A percentile compares a stretch with the other conserved stretches of the same genome.
Evolutionary conservation across 2,797 vertebrate species (phyloP).

Genomic region (Benthosema pterotum): DNA sequence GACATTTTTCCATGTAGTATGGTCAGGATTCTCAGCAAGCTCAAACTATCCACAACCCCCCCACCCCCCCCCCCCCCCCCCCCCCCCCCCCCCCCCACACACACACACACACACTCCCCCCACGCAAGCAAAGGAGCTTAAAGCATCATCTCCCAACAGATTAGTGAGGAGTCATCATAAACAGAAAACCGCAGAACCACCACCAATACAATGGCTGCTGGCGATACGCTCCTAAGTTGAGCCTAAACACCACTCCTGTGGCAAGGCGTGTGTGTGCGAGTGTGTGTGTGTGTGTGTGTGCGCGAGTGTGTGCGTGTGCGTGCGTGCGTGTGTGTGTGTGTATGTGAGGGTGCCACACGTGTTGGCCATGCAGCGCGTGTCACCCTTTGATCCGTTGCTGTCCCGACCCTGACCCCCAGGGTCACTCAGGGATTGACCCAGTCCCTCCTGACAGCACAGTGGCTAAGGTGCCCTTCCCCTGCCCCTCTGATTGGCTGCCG

Average conservation of each 20-base stretch:
- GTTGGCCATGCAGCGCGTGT: too few relatives aligned
- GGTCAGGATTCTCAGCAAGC: too few relatives aligned
- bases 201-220: slow-evolving; percentile 19
- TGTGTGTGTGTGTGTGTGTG: slow-evolving; percentile 2
- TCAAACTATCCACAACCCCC: background rate
- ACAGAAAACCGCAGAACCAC: slow-evolving; percentile 26
- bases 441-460: slow-evolving; percentile 38
- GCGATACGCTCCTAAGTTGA: slow-evolving; percentile 10
- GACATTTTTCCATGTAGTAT: background rate
- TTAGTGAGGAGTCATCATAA: background rate
- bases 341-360: too few relatives aligned
- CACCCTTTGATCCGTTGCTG: slow-evolving; percentile 61
- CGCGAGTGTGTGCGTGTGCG: slow-evolving; percentile 17
- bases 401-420: slow-evolving; percentile 64
- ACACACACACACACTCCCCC: too few relatives aligned
- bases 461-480: slow-evolving; percentile 59
- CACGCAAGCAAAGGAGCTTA: slow-evolving; percentile 1
- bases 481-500: slow-evolving; percentile 47
- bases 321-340: slow-evolving; percentile 28
- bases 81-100: background rate
- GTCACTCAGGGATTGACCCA: slow-evolving; percentile 62
- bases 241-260: slow-evolving; percentile 25
- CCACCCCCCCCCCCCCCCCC: background rate
- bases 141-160: slow-evolving; percentile 2
- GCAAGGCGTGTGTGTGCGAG: slow-evolving; percentile 33